Evolutionary conservation across 2,113 vertebrate genomes (phyloP).

Genomic region (Apeltes quadracus): DNA sequence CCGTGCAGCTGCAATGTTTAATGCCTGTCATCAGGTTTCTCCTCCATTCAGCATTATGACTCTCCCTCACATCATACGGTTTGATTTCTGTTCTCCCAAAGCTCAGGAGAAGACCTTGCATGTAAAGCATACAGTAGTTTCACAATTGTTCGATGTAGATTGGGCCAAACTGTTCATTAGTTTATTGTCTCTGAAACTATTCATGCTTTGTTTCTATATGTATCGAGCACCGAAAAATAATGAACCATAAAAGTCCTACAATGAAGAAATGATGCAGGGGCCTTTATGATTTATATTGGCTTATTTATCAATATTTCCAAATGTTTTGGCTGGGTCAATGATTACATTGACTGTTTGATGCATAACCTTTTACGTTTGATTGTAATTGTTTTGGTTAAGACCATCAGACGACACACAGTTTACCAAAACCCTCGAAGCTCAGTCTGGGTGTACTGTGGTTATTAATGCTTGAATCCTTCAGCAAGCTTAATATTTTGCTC

Average conservation of each 20-base stretch:
- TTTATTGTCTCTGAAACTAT: not conserved
- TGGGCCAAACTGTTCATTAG: not conserved
- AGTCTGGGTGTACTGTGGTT: not conserved
- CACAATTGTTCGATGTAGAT: not conserved
- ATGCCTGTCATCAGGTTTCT: slow-evolving; percentile 19
- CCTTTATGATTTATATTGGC: too few relatives aligned
- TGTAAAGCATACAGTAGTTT: not conserved
- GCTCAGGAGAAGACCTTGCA: not conserved
- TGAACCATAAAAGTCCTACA: too few relatives aligned
- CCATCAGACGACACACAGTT: not conserved
- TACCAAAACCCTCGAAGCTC: not conserved
- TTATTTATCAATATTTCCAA: not conserved
- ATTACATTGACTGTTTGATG: too few relatives aligned
- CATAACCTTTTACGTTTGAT: not conserved
- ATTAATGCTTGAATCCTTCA: not conserved
- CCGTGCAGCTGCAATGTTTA: not conserved
- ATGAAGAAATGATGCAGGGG: too few relatives aligned
- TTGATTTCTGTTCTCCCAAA: slow-evolving; percentile 12
- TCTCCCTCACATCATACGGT: not conserved
- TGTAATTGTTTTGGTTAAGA: not conserved
- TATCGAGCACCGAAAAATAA: not conserved
- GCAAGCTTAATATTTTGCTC: too few relatives aligned
- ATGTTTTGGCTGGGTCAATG: not conserved
- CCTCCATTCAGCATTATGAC: slow-evolving; percentile 39
- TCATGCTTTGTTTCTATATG: not conserved